Percentiles rank a stretch among this genome's conserved stretches.
These are phyloP conservation scores for Caenorhabditis zanzibari DNA, from an alignment of 2,888 invertebrate genomes.

Conservation along the genomic window DNA sequence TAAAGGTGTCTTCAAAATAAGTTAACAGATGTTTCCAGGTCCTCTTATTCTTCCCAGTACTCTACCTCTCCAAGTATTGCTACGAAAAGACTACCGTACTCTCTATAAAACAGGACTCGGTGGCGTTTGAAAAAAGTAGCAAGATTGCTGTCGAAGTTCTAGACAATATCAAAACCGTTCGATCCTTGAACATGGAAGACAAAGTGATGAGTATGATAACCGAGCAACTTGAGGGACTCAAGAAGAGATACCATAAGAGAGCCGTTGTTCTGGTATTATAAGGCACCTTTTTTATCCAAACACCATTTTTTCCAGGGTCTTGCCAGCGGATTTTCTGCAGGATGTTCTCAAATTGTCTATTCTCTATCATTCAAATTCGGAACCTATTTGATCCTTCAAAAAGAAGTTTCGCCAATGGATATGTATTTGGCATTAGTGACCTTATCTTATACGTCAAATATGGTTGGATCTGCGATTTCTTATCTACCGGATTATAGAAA, in stretches of 20 bases:
- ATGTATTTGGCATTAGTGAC: slow-evolving; percentile 42
- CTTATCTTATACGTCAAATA: slow-evolving; percentile 79
- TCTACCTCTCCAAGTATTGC: slow-evolving; percentile 43
- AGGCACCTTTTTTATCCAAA: background rate
- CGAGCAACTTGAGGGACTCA: slow-evolving; percentile 17
- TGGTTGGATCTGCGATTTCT: slow-evolving; percentile 84
- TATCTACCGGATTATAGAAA: slow-evolving; percentile 85
- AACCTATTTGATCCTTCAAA: slow-evolving; percentile 77
- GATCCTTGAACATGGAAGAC: slow-evolving; percentile 81
- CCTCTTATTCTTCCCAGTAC: slow-evolving; percentile 31
- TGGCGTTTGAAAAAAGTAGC: slow-evolving; percentile 56
- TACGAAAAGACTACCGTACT: slow-evolving; percentile 26
- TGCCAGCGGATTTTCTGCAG: slow-evolving; percentile 81
- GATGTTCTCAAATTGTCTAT: slow-evolving; percentile 84
- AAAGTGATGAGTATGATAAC: slow-evolving; percentile 40
- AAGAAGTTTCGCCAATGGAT: slow-evolving; percentile 54
- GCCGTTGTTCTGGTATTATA: slow-evolving; percentile 5
- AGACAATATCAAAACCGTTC: slow-evolving; percentile 84
- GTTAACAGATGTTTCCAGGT: slow-evolving; percentile 29
- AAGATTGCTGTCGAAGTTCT: slow-evolving; percentile 84
- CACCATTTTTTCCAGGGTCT: slow-evolving; percentile 69
- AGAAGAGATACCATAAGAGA: slow-evolving; percentile 24
- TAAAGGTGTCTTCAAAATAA: slow-evolving; percentile 4
- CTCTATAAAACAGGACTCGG: slow-evolving; percentile 33
- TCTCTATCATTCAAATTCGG: slow-evolving; percentile 84